A percentile compares a stretch with the other conserved stretches of the same genome.
Conservation (phyloP, 1,140 invertebrate species). For the Forficula auricularia region DNA sequence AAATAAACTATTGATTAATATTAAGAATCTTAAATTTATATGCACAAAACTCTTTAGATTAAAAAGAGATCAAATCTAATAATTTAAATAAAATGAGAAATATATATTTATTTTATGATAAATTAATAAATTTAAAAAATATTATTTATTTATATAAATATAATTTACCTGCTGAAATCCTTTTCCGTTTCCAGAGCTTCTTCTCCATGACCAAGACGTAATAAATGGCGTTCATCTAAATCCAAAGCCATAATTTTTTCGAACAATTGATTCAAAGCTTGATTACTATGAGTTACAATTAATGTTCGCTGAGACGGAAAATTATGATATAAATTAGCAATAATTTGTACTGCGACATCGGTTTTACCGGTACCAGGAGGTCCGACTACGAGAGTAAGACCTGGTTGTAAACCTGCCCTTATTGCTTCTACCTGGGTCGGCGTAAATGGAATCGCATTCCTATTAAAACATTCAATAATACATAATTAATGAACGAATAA, state of each 20-base stretch:
- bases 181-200: conserved; percentile 97
- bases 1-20: too few species aligned
- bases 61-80: too few species aligned
- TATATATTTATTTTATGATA: too few species aligned
- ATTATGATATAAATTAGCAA: conserved; percentile 98
- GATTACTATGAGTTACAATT: conserved; percentile 99
- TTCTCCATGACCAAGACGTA: conserved; percentile 97
- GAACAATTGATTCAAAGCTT: conserved; percentile 97
- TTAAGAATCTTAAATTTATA: too few species aligned
- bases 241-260: conserved; percentile 98
- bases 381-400: conserved; percentile 92
- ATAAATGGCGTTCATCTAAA: conserved; percentile 90
- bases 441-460: conserved; percentile 89
- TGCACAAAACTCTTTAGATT: too few species aligned
- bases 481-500: too few species aligned
- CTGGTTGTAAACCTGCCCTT: conserved; percentile 93
- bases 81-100: too few species aligned
- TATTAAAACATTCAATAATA: too few species aligned
- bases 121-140: too few species aligned
- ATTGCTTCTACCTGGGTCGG: conserved; percentile 96
- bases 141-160: too few species aligned
- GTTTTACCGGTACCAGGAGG: conserved; percentile 97
- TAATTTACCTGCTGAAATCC: conserved; percentile 90
- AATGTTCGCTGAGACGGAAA: conserved; percentile 94
- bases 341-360: conserved; percentile 99